Evolutionary conservation across 37 sponge, comb jelly and placozoan species (phyloP), one percentile per base, ranked within the genome.

Genomic region (Eunapius fragilis): DNA sequence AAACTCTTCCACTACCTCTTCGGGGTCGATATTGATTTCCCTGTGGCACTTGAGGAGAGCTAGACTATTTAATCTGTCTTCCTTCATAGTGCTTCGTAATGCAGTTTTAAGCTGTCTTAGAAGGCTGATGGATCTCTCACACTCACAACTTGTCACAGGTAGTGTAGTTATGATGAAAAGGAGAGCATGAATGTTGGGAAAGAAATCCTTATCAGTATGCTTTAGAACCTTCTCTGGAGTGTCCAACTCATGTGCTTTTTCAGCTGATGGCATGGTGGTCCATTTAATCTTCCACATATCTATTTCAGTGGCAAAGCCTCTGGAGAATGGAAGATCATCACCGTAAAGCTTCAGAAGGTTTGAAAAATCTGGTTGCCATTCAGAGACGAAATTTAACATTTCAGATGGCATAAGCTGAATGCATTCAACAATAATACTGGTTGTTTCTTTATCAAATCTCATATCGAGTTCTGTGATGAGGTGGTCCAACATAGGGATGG

Each of bases 61-160:
- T 73, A 27, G 37, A 69, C 37, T 41, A 83, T 83, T 83, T 11
- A 83, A 68, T 17, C 74, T 25, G 27, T 73, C 14, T 41, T 83
- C 37, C 27, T 27, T 33, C 83, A 83, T 83, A 31, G 83, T 72
- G 50, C 83, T 83, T 27, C 31, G 74, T 33, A 83, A 25, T n/a
- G 47, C 36, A 41, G 84, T 71, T 80, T 90, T 85, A 31, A 90
- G 74, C 2, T n/a, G 31, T 31, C 38, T 77, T 32, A 87, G 74
- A 72, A 87, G 71, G 85, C 87, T 87, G 69, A 91, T 87, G 0
- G 91, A 87, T 70, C 84, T 70, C 69, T 91, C 91, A 83, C 91
- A 83, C 69, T 91, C 91, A 74, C 87, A 91, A 75, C 91, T 87
- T 17, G 87, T 91, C 23, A 91, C 80, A 67, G 91, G 91, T 26